Evolutionary conservation across 1,140 invertebrate species (phyloP), one percentile per base, ranked within the genome.

Genomic region (Bombyx mandarina): DNA sequence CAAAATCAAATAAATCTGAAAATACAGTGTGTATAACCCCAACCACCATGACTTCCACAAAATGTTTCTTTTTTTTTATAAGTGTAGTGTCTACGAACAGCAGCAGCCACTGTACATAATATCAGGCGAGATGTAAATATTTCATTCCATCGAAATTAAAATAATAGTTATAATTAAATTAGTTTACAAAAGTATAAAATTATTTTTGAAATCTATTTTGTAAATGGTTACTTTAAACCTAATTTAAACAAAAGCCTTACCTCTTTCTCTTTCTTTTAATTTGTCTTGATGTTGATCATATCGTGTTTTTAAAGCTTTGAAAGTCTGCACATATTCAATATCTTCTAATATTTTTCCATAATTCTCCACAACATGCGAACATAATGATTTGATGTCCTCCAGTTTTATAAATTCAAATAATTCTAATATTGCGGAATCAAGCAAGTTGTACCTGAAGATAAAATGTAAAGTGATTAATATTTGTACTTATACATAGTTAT

Each of bases 361-460:
- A 87, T 95, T 97, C 88, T 99, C 97, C 63, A 98, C 95, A 68
- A 99, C 94, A 83, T 99, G 96, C 51, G 93, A 93, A 89, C 95
- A 97, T 65, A 99, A 89, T n/a, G 95, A 94, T 88, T 97, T 98
- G 47, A 99, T 96, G 86, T 98, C 97, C 90, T 99, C 97, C 83
- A 95, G 82, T 91, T 96, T 97, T 58, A 99, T 98, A 88, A 98
- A 99, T 88, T 99, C 99, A 90, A 99, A 99, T 89, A 99, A 93
- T 90, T 99, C 99, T 78, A 99, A 91, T 79, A 99, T 97, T 59
- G 99, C 98, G 10, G 98, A 99, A 88, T 99, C 99, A 57, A 99
- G 88, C 55, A 99, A 92, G 89, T 99, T 99, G 86, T 99, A 99
- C 78, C 96, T 93, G 77, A 45, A 82, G 88, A 26, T 46, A 5